phyloP scores from a whole-genome alignment of 2,113 vertebrate species.

The Leptobrachium leishanense region DNA sequence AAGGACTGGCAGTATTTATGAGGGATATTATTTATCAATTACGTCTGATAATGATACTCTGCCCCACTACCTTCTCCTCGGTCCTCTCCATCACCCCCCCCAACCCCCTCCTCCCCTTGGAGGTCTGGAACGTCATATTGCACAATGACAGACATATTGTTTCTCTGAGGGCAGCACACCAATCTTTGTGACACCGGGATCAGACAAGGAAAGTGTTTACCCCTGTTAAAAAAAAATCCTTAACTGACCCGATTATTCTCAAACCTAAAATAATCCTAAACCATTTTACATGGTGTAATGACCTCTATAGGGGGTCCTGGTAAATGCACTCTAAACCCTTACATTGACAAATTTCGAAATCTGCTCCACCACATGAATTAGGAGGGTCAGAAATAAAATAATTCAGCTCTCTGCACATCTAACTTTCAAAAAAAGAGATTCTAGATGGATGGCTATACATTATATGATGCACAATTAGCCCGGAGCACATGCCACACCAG shows the following conservation, averaged over 20 bases:
- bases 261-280: too few relatives aligned
- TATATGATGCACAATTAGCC: too few relatives aligned
- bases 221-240: neutral
- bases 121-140: constrained; percentile 32
- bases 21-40: constrained; percentile 91
- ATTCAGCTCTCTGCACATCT: too few relatives aligned
- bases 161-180: constrained; percentile 30
- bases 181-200: constrained; percentile 27
- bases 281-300: too few relatives aligned
- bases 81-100: constrained; percentile 11
- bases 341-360: too few relatives aligned
- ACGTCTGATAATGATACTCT: constrained; percentile 60
- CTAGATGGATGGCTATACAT: too few relatives aligned
- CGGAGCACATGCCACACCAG: too few relatives aligned
- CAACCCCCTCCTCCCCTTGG: constrained; percentile 26
- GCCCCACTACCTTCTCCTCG: constrained; percentile 56
- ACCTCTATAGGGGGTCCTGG: too few relatives aligned
- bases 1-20: constrained; percentile 84
- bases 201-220: constrained; percentile 1
- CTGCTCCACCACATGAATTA: too few relatives aligned
- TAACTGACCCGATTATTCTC: neutral
- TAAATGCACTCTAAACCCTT: too few relatives aligned
- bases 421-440: too few relatives aligned
- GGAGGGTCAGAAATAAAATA: too few relatives aligned
- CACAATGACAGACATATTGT: constrained; percentile 41